phyloP scores from a whole-genome alignment of 2,797 vertebrate species.

The Vultur gryphus region DNA sequence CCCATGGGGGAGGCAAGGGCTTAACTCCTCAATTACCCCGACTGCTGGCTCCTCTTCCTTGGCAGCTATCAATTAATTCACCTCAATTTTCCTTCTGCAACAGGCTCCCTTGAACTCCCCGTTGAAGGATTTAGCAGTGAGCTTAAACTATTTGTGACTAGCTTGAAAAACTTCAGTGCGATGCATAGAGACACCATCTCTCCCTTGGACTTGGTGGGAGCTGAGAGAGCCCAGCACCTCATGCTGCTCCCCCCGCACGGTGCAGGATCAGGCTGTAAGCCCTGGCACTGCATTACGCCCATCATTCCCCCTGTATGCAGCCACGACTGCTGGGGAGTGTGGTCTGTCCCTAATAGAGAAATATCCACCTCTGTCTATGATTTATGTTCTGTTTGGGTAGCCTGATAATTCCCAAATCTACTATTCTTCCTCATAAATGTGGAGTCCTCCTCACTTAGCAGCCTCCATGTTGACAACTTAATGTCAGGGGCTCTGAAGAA shows the following conservation, averaged over 20 bases:
- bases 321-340: background rate
- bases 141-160: background rate
- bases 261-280: background rate
- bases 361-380: background rate
- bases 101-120: background rate
- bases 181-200: background rate
- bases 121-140: background rate
- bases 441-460: background rate
- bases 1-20: background rate
- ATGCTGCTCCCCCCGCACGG: accelerated
- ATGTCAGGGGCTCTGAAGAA: background rate
- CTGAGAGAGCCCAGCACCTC: background rate
- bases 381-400: background rate
- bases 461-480: background rate
- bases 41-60: background rate
- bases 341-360: background rate
- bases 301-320: background rate
- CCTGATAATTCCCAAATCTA: constrained; percentile 12
- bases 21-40: background rate
- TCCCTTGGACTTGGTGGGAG: background rate
- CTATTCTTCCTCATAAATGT: background rate
- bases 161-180: background rate
- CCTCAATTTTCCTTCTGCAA: background rate
- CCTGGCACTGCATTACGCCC: background rate
- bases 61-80: background rate